These are phyloP conservation scores for Halichoerus grypus DNA, from an alignment of 2,113 vertebrate species.

Conservation along the genomic window DNA sequence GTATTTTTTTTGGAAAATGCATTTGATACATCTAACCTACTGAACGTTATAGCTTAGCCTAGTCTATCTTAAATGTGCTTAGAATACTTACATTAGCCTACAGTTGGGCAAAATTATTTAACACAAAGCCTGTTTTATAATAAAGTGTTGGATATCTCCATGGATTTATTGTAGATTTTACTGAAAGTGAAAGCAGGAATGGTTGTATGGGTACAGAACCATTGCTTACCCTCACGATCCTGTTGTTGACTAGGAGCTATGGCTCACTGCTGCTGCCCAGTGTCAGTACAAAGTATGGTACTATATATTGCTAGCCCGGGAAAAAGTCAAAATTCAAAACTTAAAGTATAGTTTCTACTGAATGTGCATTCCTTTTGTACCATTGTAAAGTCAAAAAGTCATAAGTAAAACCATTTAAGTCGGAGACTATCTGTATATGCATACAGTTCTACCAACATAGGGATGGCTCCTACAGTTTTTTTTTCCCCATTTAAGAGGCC, in stretches of 20 bases:
- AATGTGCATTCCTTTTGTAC: background rate
- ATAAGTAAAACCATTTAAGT: background rate
- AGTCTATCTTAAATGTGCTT: background rate
- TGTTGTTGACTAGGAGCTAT: background rate
- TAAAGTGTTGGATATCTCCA: background rate
- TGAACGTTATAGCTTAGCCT: background rate
- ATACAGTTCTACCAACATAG: background rate
- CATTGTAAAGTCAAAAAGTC: background rate
- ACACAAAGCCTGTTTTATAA: background rate
- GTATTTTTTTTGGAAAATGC: background rate
- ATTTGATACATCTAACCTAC: background rate
- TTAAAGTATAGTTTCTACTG: background rate
- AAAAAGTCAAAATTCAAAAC: background rate
- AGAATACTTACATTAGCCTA: background rate
- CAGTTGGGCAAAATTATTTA: background rate
- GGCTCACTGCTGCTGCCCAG: background rate
- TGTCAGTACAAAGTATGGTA: background rate
- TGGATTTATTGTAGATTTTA: background rate
- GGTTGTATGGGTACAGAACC: background rate
- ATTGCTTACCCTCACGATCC: background rate
- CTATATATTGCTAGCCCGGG: background rate
- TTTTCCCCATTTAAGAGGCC: background rate
- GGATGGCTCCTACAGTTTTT: background rate
- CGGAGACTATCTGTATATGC: background rate
- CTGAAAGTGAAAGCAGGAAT: background rate